Evolutionary conservation across 2,113 vertebrate species (phyloP), one percentile per base, ranked within the genome.

Genomic region (Gambusia affinis): DNA sequence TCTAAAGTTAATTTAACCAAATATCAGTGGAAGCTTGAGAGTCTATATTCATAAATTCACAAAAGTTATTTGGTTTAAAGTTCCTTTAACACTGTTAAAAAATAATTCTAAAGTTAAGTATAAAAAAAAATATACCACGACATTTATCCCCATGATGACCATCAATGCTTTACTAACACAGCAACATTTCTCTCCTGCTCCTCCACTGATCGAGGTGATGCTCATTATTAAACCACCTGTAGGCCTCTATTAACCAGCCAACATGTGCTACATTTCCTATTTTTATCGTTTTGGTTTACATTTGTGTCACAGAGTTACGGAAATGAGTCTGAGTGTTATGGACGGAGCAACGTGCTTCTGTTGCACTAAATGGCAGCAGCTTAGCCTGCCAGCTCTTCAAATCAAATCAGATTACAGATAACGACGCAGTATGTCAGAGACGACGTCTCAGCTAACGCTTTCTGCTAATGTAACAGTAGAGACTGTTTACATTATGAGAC

Each of bases 361-460:
- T 19, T 29, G 39, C 60, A 64, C 70, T 60, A 39, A 64, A 75
- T 0, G 57, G 27, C 70, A 60, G 51, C 51, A 57, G 64, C 76
- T 81, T 72, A 80, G 63, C 37, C 19, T 74, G 64, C 70, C 65
- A 64, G 66, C 79, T 70, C 60, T 73, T 82, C 70, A 77, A 14
- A 77, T 75, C 64, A 84, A 69, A 81, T 70, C 27, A 80, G 67
- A 83, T 83, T 60, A 79, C 65, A 35, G 64, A 78, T 69, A 71
- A 71, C 64, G 60, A 78, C 66, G 69, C 37, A 64, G 71, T 0
- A 44, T 28, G 27, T 12, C n/a, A 61, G 27, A 22, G 51, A 47
- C 28, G 39, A 54, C 64, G 76, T 42, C 66, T 68, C 64, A 77
- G 70, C 67, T 69, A 66, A 51, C 67, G 60, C 22, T 65, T 30